These are phyloP conservation scores for Chrysogorgia sp. DNA, from an alignment of 92 coral and sea anemone genomes.

Conservation along the genomic window DNA sequence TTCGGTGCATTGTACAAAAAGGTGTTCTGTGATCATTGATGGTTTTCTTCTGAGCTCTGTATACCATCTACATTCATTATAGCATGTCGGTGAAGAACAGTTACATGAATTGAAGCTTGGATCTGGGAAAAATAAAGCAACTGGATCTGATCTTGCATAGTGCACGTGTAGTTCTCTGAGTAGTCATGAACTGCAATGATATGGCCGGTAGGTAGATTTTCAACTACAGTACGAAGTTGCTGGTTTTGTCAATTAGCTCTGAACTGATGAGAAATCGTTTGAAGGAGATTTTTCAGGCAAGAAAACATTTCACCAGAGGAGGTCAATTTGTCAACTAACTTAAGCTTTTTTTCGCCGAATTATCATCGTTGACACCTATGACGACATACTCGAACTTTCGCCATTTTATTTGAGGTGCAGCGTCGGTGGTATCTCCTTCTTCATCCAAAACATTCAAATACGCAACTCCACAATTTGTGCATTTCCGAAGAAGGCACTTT, in stretches of 20 bases:
- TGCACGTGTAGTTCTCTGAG: constrained; percentile 49
- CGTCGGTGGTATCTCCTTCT: constrained; percentile 37
- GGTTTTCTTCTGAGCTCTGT: constrained; percentile 37
- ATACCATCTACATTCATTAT: constrained; percentile 15
- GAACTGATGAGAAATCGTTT: constrained; percentile 60
- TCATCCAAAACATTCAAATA: constrained; percentile 39
- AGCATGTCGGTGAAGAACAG: constrained; percentile 60
- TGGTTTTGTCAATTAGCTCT: constrained; percentile 68
- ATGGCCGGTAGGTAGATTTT: constrained; percentile 55
- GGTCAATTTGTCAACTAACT: constrained; percentile 46
- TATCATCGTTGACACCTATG: constrained; percentile 21
- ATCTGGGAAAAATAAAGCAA: constrained; percentile 41
- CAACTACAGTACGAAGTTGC: constrained; percentile 47
- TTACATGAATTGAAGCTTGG: constrained; percentile 60
- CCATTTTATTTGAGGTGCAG: constrained; percentile 58
- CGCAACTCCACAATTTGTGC: constrained; percentile 34
- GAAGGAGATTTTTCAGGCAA: constrained; percentile 25
- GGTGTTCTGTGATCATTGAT: constrained; percentile 1
- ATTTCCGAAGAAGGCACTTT: constrained; percentile 47
- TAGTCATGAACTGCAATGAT: constrained; percentile 54
- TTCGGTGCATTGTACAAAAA: too few species aligned
- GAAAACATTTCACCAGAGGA: constrained; percentile 67
- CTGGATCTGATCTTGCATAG: constrained; percentile 39
- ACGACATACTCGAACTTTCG: constrained; percentile 53
- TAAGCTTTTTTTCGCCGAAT: constrained; percentile 35